A percentile compares a stretch with the other conserved stretches of the same genome.
Evolutionary conservation across 2,113 vertebrate species (phyloP).

Genomic region (Brachionichthys hirsutus): DNA sequence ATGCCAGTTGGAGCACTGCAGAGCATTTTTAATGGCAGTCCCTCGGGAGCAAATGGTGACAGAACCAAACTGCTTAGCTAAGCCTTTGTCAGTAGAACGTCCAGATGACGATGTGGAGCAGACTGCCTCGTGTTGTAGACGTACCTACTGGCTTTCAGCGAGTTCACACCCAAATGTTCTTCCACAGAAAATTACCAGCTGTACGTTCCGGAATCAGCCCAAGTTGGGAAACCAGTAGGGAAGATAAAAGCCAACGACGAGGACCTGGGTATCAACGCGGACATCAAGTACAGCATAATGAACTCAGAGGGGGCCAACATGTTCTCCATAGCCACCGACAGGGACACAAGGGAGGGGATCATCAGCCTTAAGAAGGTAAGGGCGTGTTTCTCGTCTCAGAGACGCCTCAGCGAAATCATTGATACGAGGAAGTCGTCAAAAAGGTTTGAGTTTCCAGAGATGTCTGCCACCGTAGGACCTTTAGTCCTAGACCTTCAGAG

Average conservation of each 20-base stretch:
- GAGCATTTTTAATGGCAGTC: slow-evolving; percentile 57
- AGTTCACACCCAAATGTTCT: slow-evolving; percentile 4
- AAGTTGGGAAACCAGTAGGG: slow-evolving; percentile 93
- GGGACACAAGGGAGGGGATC: slow-evolving; percentile 92
- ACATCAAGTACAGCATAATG: slow-evolving; percentile 93
- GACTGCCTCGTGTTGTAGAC: slow-evolving; percentile 1
- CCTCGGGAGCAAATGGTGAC: slow-evolving; percentile 47
- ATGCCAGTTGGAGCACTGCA: slow-evolving; percentile 42
- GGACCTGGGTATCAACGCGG: slow-evolving; percentile 90
- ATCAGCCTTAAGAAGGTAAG: slow-evolving; percentile 90
- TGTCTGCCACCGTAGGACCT: no score
- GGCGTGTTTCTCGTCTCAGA: background rate
- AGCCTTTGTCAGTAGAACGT: slow-evolving; percentile 25
- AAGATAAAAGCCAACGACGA: slow-evolving; percentile 97
- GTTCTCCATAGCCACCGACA: slow-evolving; percentile 91
- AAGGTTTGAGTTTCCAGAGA: no score
- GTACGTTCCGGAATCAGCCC: slow-evolving; percentile 94
- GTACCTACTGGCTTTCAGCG: slow-evolving; percentile 5
- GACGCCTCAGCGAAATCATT: no score
- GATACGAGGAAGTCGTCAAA: no score
- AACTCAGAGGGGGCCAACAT: slow-evolving; percentile 89
- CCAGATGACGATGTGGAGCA: slow-evolving; percentile 8
- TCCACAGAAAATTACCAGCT: slow-evolving; percentile 92
- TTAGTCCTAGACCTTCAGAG: no score
- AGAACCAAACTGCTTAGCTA: slow-evolving; percentile 44